phyloP scores from a whole-genome alignment of 2,888 invertebrate species.

The Eledone cirrhosa region DNA sequence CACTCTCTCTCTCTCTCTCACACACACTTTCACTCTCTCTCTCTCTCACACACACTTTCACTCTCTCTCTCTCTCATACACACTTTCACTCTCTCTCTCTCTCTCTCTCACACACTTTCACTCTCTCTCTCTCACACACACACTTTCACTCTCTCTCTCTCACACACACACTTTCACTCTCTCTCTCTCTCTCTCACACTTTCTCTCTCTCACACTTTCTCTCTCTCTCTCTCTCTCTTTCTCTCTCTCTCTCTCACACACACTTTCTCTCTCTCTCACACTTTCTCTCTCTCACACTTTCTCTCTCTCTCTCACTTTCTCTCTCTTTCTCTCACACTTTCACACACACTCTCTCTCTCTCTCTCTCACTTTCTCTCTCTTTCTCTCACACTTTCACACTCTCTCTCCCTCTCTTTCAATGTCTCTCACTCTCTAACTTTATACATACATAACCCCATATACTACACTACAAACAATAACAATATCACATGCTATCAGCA shows the following conservation, averaged over 20 bases:
- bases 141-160: no score
- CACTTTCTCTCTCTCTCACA: background rate
- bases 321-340: background rate
- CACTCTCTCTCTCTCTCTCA: background rate
- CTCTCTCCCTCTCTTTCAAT: background rate
- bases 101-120: background rate
- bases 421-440: no score
- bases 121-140: background rate
- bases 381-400: background rate
- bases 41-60: background rate
- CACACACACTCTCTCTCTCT: background rate
- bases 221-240: background rate
- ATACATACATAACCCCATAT: no score
- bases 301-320: background rate
- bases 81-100: background rate
- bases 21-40: background rate
- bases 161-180: no score
- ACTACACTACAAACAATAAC: no score
- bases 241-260: background rate
- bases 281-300: slow-evolving; percentile 8
- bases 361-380: background rate
- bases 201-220: background rate
- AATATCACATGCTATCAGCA: no score
- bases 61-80: no score
- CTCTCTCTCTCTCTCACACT: background rate